Evolutionary conservation across 2,888 invertebrate genomes (phyloP), one percentile per base, ranked within the genome.

Genomic region (Rhyacophila evoluta): DNA sequence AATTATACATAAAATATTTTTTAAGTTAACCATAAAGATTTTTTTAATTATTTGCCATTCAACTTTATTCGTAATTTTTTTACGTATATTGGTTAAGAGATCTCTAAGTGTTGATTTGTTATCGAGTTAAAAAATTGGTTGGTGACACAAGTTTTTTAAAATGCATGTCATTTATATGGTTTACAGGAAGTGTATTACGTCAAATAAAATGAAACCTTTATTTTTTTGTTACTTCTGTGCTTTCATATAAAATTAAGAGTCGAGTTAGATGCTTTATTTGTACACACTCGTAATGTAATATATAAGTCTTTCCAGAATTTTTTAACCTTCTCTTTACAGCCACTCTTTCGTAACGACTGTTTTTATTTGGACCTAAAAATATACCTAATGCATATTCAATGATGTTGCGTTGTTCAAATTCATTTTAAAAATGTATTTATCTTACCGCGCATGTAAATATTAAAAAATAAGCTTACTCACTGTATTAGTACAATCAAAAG

Each of bases 291-390:
- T 15, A 55, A 25, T 19, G 10, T 55, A 55, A 19, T 25, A 55
- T 55, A 19, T 55, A 55, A 12, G 15, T 10, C 19, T 55, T 55
- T 55, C 10, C 15, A 55, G 19, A 6, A 55, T 55, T 55, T 55
- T 19, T 55, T 25, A 55, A 55, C 55, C 55, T 55, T 55, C 19
- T 55, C 19, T 55, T 19, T 55, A 55, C 25, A 25, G 55, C 55
- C 55, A 15, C 55, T 55, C 25, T 33, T 33, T 19, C 15, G 55
- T 55, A 19, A 55, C 55, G 55, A 55, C 55, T 55, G 55, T 12
- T 55, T 55, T 55, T 55, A 55, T 55, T 55, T 55, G 55, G 19
- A 25, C 8, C 55, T 55, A 19, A 55, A 55, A 55, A 55, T 55
- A 55, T 19, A 12, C 55, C 2, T 2, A 5, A 55, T 55, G 19